Percentiles rank a stretch among this genome's conserved stretches.
These are phyloP conservation scores for Ceratina australensis DNA, from an alignment of 1,140 invertebrate genomes.

Conservation along the genomic window DNA sequence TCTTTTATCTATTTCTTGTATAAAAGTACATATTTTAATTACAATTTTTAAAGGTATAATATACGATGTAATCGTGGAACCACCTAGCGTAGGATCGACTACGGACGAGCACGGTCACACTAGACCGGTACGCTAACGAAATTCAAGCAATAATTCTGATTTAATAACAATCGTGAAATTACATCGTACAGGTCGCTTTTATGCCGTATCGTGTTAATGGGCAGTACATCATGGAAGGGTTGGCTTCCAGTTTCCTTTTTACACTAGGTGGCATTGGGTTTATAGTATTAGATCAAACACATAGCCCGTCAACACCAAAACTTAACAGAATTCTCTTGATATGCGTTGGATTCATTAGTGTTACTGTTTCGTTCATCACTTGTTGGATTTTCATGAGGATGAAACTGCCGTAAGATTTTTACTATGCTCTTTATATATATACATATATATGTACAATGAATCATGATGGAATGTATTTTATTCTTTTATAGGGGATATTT, in stretches of 20 bases:
- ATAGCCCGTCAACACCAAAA: constrained; percentile 94
- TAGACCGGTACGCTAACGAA: constrained; percentile 85
- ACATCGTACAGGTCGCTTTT: constrained; percentile 89
- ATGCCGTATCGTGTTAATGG: constrained; percentile 99
- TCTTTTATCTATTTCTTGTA: constrained; percentile 5
- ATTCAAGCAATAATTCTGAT: background rate
- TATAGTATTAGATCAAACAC: constrained; percentile 96
- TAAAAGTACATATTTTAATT: constrained; percentile 16
- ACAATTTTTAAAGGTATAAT: constrained; percentile 90
- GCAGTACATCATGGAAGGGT: constrained; percentile 99
- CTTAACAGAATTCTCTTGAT: constrained; percentile 95
- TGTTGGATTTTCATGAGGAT: constrained; percentile 99
- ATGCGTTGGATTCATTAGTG: constrained; percentile 94
- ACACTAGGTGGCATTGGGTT: constrained; percentile 97
- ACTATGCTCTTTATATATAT: background rate
- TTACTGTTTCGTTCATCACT: constrained; percentile 96
- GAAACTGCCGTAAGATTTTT: constrained; percentile 91
- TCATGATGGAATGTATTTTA: constrained; percentile 1
- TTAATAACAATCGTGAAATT: constrained; percentile 16
- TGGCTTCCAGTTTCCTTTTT: constrained; percentile 98
- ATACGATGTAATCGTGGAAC: constrained; percentile 99
- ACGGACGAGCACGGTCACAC: constrained; percentile 98
- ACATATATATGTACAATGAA: background rate
- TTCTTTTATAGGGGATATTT: constrained; percentile 77
- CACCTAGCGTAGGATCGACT: constrained; percentile 97